phyloP scores from a whole-genome alignment of 2,113 vertebrate genomes.

The Bubo bubo region DNA sequence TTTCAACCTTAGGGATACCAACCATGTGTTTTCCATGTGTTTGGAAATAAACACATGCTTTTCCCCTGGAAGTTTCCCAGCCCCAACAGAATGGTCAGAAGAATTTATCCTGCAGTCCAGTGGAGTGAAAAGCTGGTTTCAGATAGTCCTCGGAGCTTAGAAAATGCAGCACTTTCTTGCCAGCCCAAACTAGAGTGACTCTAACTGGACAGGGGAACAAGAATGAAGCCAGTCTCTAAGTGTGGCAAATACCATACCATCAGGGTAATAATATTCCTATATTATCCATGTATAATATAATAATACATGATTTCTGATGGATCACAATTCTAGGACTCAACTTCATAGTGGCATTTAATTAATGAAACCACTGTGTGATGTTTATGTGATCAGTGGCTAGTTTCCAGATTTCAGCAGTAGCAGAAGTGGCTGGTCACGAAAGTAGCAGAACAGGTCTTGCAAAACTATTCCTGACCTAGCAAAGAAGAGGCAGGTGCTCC shows the following conservation, averaged over 20 bases:
- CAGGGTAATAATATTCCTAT: neutral
- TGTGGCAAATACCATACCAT: neutral
- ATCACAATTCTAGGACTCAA: neutral
- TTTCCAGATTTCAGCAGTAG: neutral
- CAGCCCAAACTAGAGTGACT: neutral
- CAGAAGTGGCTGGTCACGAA: neutral
- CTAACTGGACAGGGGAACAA: neutral
- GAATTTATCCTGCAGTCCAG: neutral
- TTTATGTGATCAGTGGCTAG: neutral
- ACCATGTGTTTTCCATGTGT: too few species aligned
- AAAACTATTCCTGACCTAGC: neutral
- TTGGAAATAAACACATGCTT: neutral
- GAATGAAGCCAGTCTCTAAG: neutral
- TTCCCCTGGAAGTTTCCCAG: neutral
- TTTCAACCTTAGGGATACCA: neutral
- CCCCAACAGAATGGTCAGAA: neutral
- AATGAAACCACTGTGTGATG: neutral
- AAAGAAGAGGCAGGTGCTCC: neutral
- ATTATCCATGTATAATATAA: too few species aligned
- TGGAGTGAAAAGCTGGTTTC: neutral
- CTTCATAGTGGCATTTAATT: neutral
- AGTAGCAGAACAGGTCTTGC: neutral
- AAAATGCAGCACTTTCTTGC: neutral
- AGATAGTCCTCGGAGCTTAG: neutral
- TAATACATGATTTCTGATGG: neutral